Evolutionary conservation across 2,797 vertebrate genomes (phyloP), one percentile per base, ranked within the genome.

Genomic region (Acanthiza pusilla): DNA sequence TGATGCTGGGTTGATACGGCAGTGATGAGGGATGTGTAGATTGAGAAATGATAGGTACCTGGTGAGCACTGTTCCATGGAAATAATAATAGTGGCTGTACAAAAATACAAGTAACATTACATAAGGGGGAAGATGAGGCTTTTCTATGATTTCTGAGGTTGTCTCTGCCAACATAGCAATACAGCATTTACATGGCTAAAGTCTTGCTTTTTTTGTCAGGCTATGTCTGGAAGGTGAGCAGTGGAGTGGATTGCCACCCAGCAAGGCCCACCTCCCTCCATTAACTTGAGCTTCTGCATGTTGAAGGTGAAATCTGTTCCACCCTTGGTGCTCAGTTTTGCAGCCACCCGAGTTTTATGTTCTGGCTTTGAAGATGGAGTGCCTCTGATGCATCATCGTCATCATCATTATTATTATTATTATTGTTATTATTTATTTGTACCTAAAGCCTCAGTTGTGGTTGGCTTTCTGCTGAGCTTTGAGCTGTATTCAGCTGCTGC

Each of bases 381-480:
- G 45, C 48, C 25, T 84, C 60, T 62, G 54, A 63, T 72, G 80
- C 67, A 22, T 65, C 74, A 90, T 11, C 47, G 18, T 36, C 57
- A 29, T 57, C 29, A 55, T 36, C 57, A 29, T 57, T 25, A 55
- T 73, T 53, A 78, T 53, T n/a, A 42, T 42, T 42, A 42, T 42
- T 42, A 11, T 65, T 50, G 16, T 60, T 78, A 47, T n/a, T 38
- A 71, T 61, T 36, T 79, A 77, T 83, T 94, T 89, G 63, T 47
- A 57, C 70, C 47, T 63, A 38, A 79, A 88, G 66, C 68, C 65
- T 85, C 68, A 71, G 75, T 71, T 89, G 61, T 88, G 78, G 89
- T 83, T 87, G 71, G 48, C 45, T 89, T 93, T 87, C 68, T 93
- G 85, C 91, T 92, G 91, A 93, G 78, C 65, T 83, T 60, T 74